Evolutionary conservation across 2,797 vertebrate species (phyloP).

Genomic region (Rousettus madagascariensis): DNA sequence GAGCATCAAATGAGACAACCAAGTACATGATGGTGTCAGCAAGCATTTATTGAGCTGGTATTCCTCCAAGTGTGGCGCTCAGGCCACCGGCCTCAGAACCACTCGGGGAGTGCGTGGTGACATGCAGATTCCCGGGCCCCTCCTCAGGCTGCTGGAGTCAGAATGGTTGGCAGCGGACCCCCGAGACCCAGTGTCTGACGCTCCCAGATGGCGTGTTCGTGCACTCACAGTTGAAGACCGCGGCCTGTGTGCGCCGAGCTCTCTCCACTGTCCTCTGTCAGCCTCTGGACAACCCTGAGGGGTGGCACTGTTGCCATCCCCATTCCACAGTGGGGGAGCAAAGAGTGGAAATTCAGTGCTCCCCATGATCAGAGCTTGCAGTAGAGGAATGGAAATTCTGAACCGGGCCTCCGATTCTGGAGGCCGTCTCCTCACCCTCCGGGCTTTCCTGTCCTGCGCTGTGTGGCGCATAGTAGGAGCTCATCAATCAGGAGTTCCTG

Average conservation of each 20-base stretch:
- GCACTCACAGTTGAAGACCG: not conserved
- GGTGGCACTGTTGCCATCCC: not conserved
- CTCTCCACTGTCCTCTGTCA: not conserved
- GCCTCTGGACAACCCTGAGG: not conserved
- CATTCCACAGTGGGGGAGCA: not conserved
- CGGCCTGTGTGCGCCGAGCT: not conserved
- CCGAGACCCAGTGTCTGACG: accelerated
- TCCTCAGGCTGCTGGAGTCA: not conserved
- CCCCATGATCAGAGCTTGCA: not conserved
- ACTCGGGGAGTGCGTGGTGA: accelerated
- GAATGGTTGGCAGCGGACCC: not conserved
- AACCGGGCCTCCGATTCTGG: not conserved
- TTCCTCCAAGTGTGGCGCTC: not conserved
- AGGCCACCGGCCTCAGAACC: not conserved
- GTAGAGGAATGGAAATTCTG: not conserved
- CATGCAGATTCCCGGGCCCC: not conserved
- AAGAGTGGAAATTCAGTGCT: not conserved
- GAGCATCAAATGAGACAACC: not conserved
- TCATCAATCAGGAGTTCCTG: not conserved
- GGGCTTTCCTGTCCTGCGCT: not conserved
- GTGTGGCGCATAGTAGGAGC: not conserved
- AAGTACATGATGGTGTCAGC: not conserved
- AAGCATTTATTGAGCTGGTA: not conserved
- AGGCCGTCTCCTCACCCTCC: not conserved
- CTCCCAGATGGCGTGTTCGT: not conserved